Conservation (phyloP, 2,113 vertebrate species). For the Scopus umbretta region DNA sequence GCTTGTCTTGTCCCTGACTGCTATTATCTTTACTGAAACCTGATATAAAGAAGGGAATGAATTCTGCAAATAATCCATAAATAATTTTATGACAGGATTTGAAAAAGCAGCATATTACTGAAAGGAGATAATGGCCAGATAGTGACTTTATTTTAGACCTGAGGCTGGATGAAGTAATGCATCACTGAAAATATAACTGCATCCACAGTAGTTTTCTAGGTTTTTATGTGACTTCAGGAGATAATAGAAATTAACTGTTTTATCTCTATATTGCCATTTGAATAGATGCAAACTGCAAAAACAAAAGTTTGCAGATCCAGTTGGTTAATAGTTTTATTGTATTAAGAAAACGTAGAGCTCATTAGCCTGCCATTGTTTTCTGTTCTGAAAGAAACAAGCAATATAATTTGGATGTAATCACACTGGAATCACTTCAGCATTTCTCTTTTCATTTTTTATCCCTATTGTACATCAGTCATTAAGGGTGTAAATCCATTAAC, state of each 20-base stretch:
- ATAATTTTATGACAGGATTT: not conserved
- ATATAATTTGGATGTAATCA: conserved; percentile 31
- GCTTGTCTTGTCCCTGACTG: too few species aligned
- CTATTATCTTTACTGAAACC: conserved; percentile 1
- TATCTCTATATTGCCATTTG: not conserved
- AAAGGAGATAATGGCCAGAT: not conserved
- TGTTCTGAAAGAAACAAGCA: not conserved
- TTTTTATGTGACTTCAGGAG: not conserved
- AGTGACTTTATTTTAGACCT: conserved; percentile 13
- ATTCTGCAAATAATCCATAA: conserved; percentile 22
- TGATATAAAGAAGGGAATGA: not conserved
- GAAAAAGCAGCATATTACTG: not conserved
- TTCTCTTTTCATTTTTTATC: conserved; percentile 6
- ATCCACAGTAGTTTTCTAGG: not conserved
- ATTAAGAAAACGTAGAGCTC: not conserved
- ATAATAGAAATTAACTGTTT: conserved; percentile 5
- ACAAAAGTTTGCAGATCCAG: not conserved
- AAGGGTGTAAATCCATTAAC: not conserved
- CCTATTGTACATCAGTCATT: not conserved
- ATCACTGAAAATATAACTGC: not conserved
- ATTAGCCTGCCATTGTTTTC: conserved; percentile 5
- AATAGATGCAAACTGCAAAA: not conserved
- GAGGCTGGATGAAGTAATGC: not conserved
- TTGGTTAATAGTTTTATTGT: conserved; percentile 11
- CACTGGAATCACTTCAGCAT: not conserved